A percentile compares a stretch with the other conserved stretches of the same genome.
These are phyloP conservation scores for Spodoptera frugiperda DNA, from an alignment of 1,140 invertebrate species.

Conservation along the genomic window DNA sequence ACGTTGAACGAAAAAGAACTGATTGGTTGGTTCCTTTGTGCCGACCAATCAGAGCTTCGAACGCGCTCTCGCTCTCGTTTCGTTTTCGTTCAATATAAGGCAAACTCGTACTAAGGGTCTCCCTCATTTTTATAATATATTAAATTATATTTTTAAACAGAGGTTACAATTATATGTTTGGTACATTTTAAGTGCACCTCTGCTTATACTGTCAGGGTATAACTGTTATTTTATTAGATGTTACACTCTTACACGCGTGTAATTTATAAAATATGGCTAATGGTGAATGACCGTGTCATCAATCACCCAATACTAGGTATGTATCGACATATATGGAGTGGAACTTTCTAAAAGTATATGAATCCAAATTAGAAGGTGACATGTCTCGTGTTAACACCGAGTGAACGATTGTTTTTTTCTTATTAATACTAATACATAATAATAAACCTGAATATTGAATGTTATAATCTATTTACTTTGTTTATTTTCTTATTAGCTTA, in stretches of 20 bases:
- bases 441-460: not conserved
- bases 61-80: too few species aligned
- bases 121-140: too few species aligned
- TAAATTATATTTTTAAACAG: too few species aligned
- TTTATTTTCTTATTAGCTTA: conserved; percentile 4
- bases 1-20: too few species aligned
- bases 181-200: too few species aligned
- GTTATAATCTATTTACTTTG: not conserved
- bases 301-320: conserved; percentile 26
- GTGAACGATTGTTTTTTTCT: conserved; percentile 17
- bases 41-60: too few species aligned
- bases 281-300: conserved; percentile 31
- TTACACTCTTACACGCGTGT: conserved; percentile 23
- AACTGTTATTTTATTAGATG: not conserved
- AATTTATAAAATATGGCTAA: conserved; percentile 44
- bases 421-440: not conserved
- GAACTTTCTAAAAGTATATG: conserved; percentile 36
- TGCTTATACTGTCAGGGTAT: too few species aligned
- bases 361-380: conserved; percentile 28
- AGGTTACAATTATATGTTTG: too few species aligned
- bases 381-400: conserved; percentile 1
- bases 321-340: conserved; percentile 23
- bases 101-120: too few species aligned
- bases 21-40: too few species aligned
- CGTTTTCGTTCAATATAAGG: too few species aligned